Base-by-base conservation (phyloP, 1,140 invertebrate species). In the Neuroterus valhalla region DNA sequence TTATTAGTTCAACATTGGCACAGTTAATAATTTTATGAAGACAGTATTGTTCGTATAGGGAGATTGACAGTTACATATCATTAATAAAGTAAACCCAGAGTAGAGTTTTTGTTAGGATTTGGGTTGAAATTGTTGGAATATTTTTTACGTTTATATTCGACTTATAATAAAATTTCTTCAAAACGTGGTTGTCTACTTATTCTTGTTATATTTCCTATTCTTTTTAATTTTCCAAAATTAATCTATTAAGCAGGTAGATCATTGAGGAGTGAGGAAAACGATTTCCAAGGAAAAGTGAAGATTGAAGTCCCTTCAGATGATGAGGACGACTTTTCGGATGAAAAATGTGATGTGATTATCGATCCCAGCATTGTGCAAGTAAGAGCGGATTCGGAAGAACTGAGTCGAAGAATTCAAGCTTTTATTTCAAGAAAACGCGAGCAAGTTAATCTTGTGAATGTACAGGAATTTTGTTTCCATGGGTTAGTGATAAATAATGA, bases 361-460 rank as follows among this genome's bases (percentile, higher is more conserved):
- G 84, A 92, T 72, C 82, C 89, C 31, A 89, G 90, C 81, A 84
- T 92, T 38, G 84, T 93, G 17, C 93, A 94, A 88, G 92, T 94
- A 45, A 92, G 91, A 74, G 92, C 92, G 1, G 86, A 89, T 15
- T 88, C 89, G 48, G 88, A 91, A 44, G 93, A 94, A 81, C 76
- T 94, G 8, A 87, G 91, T 68, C 87, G 89, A 71, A 87, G 93
- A 71, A 94, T 95, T 78, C 81, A 91, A 55, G 92, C 92, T 72
- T 95, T 94, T 81, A 92, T 93, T 66, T 86, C 91, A 71, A 89
- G 91, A 71, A 84, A 84, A 77, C 74, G 93, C 14, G 88, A 91
- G 67, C 92, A 94, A 89, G 92, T 93, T 14, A 92, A 95, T 88
- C 84, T 90, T 52, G 86, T 90, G 45, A 95, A 95, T 86, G 86